phyloP scores from a whole-genome alignment of 35 echinoderm and acorn worm genomes.

The Ptychodera flava region DNA sequence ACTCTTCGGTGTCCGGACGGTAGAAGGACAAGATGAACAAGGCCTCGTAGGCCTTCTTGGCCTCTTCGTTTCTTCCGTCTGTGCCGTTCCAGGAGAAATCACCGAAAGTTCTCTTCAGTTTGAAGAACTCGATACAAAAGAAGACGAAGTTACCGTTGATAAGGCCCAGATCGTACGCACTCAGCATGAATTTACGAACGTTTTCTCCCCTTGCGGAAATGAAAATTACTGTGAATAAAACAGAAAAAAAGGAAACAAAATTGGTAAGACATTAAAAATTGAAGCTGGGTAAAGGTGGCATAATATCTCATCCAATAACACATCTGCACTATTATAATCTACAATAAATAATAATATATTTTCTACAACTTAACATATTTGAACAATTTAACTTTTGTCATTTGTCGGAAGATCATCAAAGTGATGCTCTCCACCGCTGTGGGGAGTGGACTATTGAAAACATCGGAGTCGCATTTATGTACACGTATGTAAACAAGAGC shows the following conservation, averaged over 20 bases:
- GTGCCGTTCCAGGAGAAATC: not conserved
- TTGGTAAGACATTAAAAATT: no score
- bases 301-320: no score
- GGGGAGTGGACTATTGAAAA: no score
- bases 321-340: no score
- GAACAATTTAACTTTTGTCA: no score
- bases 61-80: not conserved
- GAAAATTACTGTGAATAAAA: slow-evolving; percentile 55
- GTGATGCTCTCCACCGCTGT: no score
- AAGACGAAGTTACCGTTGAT: slow-evolving; percentile 84
- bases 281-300: no score
- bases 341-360: no score
- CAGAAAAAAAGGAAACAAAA: not conserved
- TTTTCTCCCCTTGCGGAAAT: slow-evolving; percentile 38
- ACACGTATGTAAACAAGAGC: no score
- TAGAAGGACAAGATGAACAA: not conserved
- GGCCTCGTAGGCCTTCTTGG: not conserved
- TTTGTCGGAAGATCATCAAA: no score
- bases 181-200: slow-evolving; percentile 64
- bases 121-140: slow-evolving; percentile 55
- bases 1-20: not conserved
- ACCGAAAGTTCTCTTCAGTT: slow-evolving; percentile 32
- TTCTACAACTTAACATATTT: no score
- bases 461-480: no score
- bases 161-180: slow-evolving; percentile 53